Base-by-base conservation (phyloP, 2,888 invertebrate species). In the Neoitamus cyanurus region DNA sequence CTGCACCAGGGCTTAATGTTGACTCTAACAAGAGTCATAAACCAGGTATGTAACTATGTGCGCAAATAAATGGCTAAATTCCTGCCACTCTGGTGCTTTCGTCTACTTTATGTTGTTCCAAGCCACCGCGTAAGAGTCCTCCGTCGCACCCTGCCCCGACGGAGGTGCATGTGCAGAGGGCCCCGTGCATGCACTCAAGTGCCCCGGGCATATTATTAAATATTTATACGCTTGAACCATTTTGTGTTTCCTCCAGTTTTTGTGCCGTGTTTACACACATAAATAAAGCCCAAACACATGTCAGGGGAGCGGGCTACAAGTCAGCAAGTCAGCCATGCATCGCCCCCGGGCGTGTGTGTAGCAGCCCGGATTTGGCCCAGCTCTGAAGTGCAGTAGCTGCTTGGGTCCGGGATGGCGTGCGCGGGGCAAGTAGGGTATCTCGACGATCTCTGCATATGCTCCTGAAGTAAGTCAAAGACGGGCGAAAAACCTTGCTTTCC, bases 221-320 rank as follows among this genome's bases (percentile, higher is more conserved):
- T 82, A 82, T 82, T 82, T 82, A 82, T 82, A 69, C 82, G 69
- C 68, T 69, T 69, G 69, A 82, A 82, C 82, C 82, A 82, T 69
- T 69, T 82, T 82, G 69, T 69, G 68, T 13, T 69, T 58, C 82
- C 68, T 82, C 48, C 37, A 37, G 28, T 82, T 82, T 82, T 69
- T 82, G 69, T 36, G 36, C 25, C 28, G 37, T 82, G 82, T 82
- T 82, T 82, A 82, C 82, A 82, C 37, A 69, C 69, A 69, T 82
- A 82, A 69, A 68, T 69, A 69, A 68, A 68, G 36, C 13, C 69
- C 37, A 36, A 82, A 82, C 82, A 82, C 37, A 82, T 82, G 82
- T 69, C 36, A 82, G 82, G 11, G 69, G 25, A 36, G 58, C n/a
- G 37, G 75, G 15, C 48, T 36, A 80, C 78, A 58, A 68, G 58